phyloP scores from a whole-genome alignment of 1,140 invertebrate species.

The Dreissena rostriformis region DNA sequence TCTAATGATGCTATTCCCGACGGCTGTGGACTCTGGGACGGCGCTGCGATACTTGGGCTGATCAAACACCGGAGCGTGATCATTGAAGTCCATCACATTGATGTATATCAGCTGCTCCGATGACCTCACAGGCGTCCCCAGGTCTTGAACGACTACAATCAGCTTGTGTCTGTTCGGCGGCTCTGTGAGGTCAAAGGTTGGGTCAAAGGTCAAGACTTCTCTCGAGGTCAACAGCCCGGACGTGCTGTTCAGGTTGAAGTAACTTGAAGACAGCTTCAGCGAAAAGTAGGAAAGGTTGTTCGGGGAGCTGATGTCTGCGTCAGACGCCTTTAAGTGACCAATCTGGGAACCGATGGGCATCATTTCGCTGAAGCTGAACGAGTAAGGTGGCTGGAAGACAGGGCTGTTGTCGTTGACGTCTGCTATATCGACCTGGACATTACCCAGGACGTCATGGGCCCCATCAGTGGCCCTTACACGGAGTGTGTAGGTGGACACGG shows the following conservation, averaged over 20 bases:
- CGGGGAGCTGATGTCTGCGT: constrained; percentile 94
- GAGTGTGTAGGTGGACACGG: constrained; percentile 85
- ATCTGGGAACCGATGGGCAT: constrained; percentile 88
- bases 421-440: constrained; percentile 89
- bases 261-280: constrained; percentile 93
- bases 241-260: constrained; percentile 94
- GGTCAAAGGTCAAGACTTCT: constrained; percentile 90
- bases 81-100: constrained; percentile 76
- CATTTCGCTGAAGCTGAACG: constrained; percentile 86
- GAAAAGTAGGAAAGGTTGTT: constrained; percentile 96
- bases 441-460: constrained; percentile 86
- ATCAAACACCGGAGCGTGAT: constrained; percentile 78
- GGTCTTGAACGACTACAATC: constrained; percentile 94
- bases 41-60: constrained; percentile 80
- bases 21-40: constrained; percentile 88
- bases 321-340: constrained; percentile 91
- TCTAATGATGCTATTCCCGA: constrained; percentile 86
- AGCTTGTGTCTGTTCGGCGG: constrained; percentile 94
- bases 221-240: constrained; percentile 95
- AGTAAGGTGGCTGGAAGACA: constrained; percentile 61
- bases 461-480: constrained; percentile 90
- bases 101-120: constrained; percentile 81
- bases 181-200: constrained; percentile 87
- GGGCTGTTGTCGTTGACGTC: constrained; percentile 86
- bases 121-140: constrained; percentile 94